Evolutionary conservation across 2,113 vertebrate genomes (phyloP), one percentile per base, ranked within the genome.

Genomic region (Clinocottus analis): DNA sequence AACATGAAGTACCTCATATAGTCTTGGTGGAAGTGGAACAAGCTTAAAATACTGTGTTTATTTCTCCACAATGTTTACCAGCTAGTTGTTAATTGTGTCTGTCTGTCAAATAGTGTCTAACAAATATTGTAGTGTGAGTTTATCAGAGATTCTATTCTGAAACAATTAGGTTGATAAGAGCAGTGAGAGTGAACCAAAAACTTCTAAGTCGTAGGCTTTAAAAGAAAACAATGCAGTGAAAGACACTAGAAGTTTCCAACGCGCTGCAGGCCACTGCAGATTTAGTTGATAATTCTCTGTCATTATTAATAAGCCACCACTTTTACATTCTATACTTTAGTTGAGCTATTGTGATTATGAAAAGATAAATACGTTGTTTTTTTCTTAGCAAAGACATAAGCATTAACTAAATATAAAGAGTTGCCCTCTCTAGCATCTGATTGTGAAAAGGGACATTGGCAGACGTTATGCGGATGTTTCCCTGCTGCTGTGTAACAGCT

Each of bases 401-500:
- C n/a, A n/a, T n/a, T n/a, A n/a, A n/a, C n/a, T n/a, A n/a, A n/a
- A n/a, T n/a, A n/a, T n/a, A n/a, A n/a, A n/a, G n/a, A n/a, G n/a
- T n/a, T n/a, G n/a, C n/a, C n/a, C n/a, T n/a, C n/a, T n/a, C n/a
- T n/a, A n/a, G n/a, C n/a, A n/a, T 31, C 29, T 13, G 51, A 55
- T 23, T 21, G 11, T 25, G 51, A 55, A 5, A 55, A 25, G 23
- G 25, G 60, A 62, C 66, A 66, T 1, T 63, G 49, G 21, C 72
- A 65, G 53, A 13, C 23, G 43, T 58, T 60, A 64, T 78, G 58
- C 3, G 1, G 1, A 13, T 65, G 31, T 63, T 53, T 37, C 27
- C 51, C 51, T 25, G 27, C 31, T 60, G 62, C 16, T 16, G 33
- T 10, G 47, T 27, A 64, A 63, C 43, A 55, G 43, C 56, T 80